Evolutionary conservation across 2,888 invertebrate genomes (phyloP), one percentile per base, ranked within the genome.

Genomic region (Tachystola acroxantha): DNA sequence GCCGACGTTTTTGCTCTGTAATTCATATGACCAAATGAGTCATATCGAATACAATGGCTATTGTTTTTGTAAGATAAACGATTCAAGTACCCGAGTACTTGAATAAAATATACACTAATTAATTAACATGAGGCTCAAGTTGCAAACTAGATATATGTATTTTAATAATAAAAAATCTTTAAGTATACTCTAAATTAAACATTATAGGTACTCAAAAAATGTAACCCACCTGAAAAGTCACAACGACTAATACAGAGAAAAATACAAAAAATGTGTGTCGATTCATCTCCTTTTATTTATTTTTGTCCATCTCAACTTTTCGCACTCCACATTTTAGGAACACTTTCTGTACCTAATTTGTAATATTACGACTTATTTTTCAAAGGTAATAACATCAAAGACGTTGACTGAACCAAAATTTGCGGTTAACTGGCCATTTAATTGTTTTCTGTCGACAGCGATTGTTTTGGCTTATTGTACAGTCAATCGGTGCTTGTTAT

Each of bases 201-300:
- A n/a, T n/a, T n/a, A n/a, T n/a, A n/a, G n/a, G n/a, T n/a, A n/a
- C n/a, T n/a, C n/a, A n/a, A n/a, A 28, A 14, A 32, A 40, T n/a
- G 19, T 36, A 38, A 58, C 71, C 58, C 41, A 84, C 85, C 78
- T 84, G 77, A 33, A 79, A 53, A 32, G 72, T 78, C 10, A 71
- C 37, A 31, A 62, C 74, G 45, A 76, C 54, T 45, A 69, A 64
- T 41, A 73, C 44, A 37, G 63, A 63, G 44, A 67, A 50, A 43
- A 74, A 38, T 38, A 73, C 62, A 51, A 79, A 56, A 47, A 76
- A 48, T 42, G 57, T 63, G 46, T 64, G 59, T 38, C 73, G 74
- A 72, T 63, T 66, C 85, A 84, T 85, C 62, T 74, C 72, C 27
- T 20, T 25, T 22, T 31, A 10, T 34, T 25, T 34, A 16, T 26